Base-by-base conservation (phyloP, 1,140 invertebrate genomes). In the Drosophila albomicans region DNA sequence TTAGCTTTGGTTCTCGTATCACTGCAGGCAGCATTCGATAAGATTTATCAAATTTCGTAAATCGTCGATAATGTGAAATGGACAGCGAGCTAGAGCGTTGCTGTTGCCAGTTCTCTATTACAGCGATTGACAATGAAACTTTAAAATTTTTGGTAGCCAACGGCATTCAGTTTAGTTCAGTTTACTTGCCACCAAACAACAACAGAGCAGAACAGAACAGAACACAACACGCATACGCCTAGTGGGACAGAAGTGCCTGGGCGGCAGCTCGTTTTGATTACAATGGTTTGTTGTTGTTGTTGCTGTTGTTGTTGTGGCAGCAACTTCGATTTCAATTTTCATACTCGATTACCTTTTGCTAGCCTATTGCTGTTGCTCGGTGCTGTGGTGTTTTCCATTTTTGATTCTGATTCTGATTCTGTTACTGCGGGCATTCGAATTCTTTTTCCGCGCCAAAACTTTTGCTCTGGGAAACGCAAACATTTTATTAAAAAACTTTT, bases 401-500 rank as follows among this genome's bases (percentile, higher is more conserved):
- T 73, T 73, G 75, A 70, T 62, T 54, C 68, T 43, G 75, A 70
- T 62, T 62, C 68, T 43, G 68, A 57, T 64, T 72, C 68, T 64
- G 66, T 51, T 75, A 57, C 68, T 76, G 61, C 54, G 52, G 59
- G 67, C 68, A 71, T 58, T 71, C 30, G 67, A 28, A 52, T 64
- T 66, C 35, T 76, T 67, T 64, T 35, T 35, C 8, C 58, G 54
- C 71, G 54, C 62, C 67, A 86, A 25, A 82, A 74, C 75, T 86
- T 81, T 75, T 72, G 71, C 78, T 56, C 82, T 79, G 76, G 72
- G 71, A 81, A 89, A 89, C 76, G 85, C 81, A 89, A 89, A 89
- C 81, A 89, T 89, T 89, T 89, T 89, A 89, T 89, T 89, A 89
- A 89, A 89, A 89, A 89, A 89, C 85, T 89, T 89, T 89, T 88